A percentile compares a stretch with the other conserved stretches of the same genome.
phyloP scores from a whole-genome alignment of 2,113 vertebrate genomes.

The Protobothrops mucrosquamatus region DNA sequence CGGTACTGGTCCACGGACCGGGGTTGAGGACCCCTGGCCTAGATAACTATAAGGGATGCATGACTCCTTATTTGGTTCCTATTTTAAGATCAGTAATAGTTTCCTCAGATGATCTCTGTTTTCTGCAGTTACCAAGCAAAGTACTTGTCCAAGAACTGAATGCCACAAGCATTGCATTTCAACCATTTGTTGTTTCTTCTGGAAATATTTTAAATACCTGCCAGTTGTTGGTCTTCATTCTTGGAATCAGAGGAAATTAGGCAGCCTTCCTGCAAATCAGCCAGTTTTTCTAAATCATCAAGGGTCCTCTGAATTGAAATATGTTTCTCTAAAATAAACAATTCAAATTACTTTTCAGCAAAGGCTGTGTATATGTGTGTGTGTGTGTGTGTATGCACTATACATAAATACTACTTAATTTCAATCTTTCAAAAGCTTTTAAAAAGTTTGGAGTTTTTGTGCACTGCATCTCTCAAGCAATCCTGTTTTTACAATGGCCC shows the following conservation, averaged over 20 bases:
- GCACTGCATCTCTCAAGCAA: background rate
- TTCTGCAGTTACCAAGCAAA: background rate
- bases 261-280: constrained; percentile 78
- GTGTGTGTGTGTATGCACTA: background rate
- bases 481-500: background rate
- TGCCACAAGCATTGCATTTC: background rate
- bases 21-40: too few species aligned
- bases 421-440: background rate
- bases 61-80: background rate
- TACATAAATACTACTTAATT: background rate
- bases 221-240: constrained; percentile 47
- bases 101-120: background rate
- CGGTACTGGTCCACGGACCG: too few species aligned
- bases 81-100: background rate
- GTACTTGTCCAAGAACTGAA: background rate
- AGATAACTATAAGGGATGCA: background rate
- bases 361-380: background rate
- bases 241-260: constrained; percentile 40
- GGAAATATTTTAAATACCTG: constrained; percentile 49
- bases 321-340: constrained; percentile 82
- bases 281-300: constrained; percentile 84
- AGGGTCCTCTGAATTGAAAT: constrained; percentile 88
- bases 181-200: background rate
- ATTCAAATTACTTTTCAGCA: background rate
- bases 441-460: background rate